Base-by-base conservation (phyloP, 1,140 invertebrate species). In the Odontomachus brunneus region DNA sequence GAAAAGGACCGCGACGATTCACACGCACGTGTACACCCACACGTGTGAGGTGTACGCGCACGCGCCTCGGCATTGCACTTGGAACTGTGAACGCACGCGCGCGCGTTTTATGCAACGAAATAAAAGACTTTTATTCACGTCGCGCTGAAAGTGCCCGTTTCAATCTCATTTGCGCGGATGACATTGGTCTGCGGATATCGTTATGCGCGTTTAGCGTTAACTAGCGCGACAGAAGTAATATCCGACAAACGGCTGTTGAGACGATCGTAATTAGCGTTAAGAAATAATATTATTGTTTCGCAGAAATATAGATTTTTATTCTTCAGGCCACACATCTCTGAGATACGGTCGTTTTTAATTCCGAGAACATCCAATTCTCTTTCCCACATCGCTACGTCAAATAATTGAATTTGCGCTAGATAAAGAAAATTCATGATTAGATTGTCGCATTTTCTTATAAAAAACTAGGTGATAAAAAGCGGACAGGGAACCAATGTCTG, bases 1-100 rank as follows among this genome's bases (percentile, higher is more conserved):
- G 59, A 66, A 66, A 76, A 22, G 38, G 15, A 59, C 65, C 38
- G 51, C 24, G 11, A n/a, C 33, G 57, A 85, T 69, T 84, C 62
- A 82, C 44, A 48, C 11, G 55, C 29, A 69, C 76, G 57, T 82
- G 62, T 26, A 73, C 84, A 82, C 72, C 49, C 33, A 78, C 63
- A 57, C 51, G 33, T 19, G 49, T 24, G n/a, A 15, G 11, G 22
- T 24, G 38, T 19, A 55, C 14, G 19, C n/a, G 59, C 29, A 44
- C 49, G 29, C 75, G 53, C 72, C 19, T 49, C 19, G 29, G 3
- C 67, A 17, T 49, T n/a, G 29, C 17, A n/a, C n/a, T 82, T 78
- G 84, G 38, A 60, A 57, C 22, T 24, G 24, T 44, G 26, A 17
- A 60, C 53, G n/a, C 14, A 4, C 24, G 22, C 3, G n/a, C 22